Conservation (phyloP, 2,113 vertebrate species). For the Eulacestoma nigropectus region DNA sequence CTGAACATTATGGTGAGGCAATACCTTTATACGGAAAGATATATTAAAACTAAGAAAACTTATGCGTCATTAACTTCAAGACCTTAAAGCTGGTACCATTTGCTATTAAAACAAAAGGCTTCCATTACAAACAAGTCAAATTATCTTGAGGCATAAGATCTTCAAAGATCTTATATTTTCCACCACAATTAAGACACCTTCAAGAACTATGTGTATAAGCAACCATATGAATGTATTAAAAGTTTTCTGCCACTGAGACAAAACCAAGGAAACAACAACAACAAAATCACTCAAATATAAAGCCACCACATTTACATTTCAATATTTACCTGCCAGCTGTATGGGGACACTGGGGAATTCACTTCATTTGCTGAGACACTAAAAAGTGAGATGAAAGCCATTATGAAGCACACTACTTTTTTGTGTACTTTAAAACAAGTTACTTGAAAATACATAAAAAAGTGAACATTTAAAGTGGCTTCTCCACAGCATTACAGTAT, state of each 20-base stretch:
- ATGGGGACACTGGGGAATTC: slow-evolving; percentile 78
- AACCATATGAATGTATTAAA: rapidly evolving
- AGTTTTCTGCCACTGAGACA: background rate
- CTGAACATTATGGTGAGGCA: background rate
- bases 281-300: background rate
- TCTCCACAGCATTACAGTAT: background rate
- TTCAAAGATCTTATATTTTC: background rate
- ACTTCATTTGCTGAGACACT: slow-evolving; percentile 88
- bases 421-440: background rate
- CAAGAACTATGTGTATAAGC: background rate
- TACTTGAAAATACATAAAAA: background rate
- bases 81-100: background rate
- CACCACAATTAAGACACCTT: background rate
- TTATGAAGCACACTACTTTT: background rate
- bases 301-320: background rate
- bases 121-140: background rate
- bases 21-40: background rate
- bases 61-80: background rate
- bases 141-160: background rate
- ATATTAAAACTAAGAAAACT: background rate
- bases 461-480: background rate
- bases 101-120: background rate
- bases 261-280: background rate
- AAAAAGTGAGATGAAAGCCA: slow-evolving; percentile 35
- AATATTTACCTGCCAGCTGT: slow-evolving; percentile 83